Conservation (phyloP, 2,888 invertebrate genomes). For the Calliphora vomitoria region DNA sequence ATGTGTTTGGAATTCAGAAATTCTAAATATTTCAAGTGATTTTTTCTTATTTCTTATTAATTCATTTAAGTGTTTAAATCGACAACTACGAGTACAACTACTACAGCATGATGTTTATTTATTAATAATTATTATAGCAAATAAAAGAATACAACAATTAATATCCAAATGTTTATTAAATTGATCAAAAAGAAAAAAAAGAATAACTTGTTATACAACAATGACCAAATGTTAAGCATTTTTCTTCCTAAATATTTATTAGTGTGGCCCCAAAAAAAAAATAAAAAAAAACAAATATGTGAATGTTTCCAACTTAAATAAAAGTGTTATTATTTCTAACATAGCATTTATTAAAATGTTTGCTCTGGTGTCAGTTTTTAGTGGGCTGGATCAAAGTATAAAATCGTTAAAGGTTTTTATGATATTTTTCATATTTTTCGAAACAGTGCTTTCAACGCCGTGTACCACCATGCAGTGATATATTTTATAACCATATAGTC, state of each 20-base stretch:
- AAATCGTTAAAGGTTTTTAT: too few species aligned
- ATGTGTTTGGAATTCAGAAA: background rate
- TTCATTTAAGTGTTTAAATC: background rate
- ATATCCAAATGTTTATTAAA: background rate
- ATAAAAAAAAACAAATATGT: too few species aligned
- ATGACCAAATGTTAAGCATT: constrained; percentile 9
- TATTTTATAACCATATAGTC: too few species aligned
- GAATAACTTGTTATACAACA: constrained; percentile 32
- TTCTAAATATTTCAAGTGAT: constrained; percentile 12
- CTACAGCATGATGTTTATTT: constrained; percentile 12
- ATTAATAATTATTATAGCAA: constrained; percentile 5
- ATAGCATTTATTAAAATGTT: too few species aligned
- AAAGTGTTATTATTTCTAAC: too few species aligned
- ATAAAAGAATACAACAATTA: background rate
- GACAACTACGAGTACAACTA: background rate
- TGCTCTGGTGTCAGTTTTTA: too few species aligned
- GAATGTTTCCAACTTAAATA: too few species aligned
- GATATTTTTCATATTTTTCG: too few species aligned
- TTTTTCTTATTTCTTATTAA: background rate
- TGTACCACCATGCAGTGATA: too few species aligned
- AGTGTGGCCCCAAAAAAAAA: too few species aligned
- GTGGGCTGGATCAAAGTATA: too few species aligned
- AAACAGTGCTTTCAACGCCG: too few species aligned
- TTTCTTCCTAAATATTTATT: background rate
- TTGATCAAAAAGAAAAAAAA: background rate